Evolutionary conservation across 2,888 invertebrate species (phyloP).

Genomic region (Callyntrura sp.): DNA sequence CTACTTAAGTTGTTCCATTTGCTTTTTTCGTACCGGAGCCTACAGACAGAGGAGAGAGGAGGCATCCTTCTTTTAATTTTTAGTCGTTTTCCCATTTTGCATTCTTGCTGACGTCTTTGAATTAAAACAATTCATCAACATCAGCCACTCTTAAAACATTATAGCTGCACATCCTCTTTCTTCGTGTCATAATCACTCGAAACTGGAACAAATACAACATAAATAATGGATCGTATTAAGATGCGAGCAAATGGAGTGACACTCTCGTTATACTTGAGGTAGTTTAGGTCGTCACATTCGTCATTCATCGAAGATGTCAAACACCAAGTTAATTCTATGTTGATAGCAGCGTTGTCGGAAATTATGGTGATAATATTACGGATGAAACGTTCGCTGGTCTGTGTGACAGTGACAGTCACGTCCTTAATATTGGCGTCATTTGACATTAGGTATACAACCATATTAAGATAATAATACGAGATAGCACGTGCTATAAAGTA

Average conservation of each 20-base stretch:
- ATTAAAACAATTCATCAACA: conserved; percentile 56
- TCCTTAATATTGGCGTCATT: neutral
- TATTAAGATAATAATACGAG: neutral
- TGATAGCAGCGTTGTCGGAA: conserved; percentile 7
- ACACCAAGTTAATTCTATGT: neutral
- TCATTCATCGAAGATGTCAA: conserved; percentile 7
- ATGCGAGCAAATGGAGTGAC: neutral
- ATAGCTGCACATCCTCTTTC: neutral
- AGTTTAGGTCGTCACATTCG: neutral
- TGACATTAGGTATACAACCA: neutral
- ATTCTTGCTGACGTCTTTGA: conserved; percentile 18
- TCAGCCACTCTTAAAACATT: neutral
- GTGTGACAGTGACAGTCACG: neutral
- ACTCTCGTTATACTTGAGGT: conserved; percentile 25
- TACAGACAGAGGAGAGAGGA: neutral
- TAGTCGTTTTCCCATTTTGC: neutral
- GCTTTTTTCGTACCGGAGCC: conserved; percentile 5
- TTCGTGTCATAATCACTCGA: conserved; percentile 20
- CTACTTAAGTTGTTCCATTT: neutral
- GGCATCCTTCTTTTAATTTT: neutral
- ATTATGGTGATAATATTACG: neutral
- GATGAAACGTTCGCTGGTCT: neutral
- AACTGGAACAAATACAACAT: conserved; percentile 64
- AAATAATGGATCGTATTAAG: conserved; percentile 57
- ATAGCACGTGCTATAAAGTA: conserved; percentile 5